Base-by-base conservation (phyloP, 2,888 invertebrate genomes). In the Halictus quadricinctus region DNA sequence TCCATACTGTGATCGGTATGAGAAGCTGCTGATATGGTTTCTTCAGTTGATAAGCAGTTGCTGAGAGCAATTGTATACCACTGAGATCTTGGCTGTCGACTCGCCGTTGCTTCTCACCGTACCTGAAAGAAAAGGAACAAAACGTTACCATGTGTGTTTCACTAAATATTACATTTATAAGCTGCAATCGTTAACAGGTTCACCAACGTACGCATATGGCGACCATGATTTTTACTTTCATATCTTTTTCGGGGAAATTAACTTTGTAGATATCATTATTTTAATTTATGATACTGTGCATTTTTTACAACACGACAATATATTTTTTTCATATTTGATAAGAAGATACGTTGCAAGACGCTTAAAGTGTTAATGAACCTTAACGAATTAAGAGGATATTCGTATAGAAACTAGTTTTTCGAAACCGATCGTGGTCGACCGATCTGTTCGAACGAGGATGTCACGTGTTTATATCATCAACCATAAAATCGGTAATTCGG, bases 1-100 rank as follows among this genome's bases (percentile, higher is more conserved):
- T 98, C 97, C 98, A 99, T 76, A 99, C 95, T 0, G 99, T 99
- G 87, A 99, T 97, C 1, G 99, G 99, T 87, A 99, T 98, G 58
- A 99, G 96, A 10, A 99, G 95, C 92, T 99, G 97, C 93, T 99
- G 99, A 93, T 98, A 97, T 0, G 97, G 98, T 94, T 98, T 97
- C 95, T 97, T 97, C 93, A 98, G 95, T 93, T 99, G 99, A 93
- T 97, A 97, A 84, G 98, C 97, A 0, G 99, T 99, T 25, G 98
- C 98, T 13, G 98, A 97, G 12, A 98, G 95, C 79, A 98, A 95
- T 94, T 98, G 97, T 90, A 98, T 96, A 15, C 97, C 98, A 6
- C 96, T 96, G 72, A 98, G 93, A 92, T 97, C 97, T 84, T 96
- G 96, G n/a, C 97, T 96, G 90, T 98, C 97, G 73, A 96, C 95